Conservation (phyloP, 2,797 vertebrate genomes). For the Leptodactylus fallax region DNA sequence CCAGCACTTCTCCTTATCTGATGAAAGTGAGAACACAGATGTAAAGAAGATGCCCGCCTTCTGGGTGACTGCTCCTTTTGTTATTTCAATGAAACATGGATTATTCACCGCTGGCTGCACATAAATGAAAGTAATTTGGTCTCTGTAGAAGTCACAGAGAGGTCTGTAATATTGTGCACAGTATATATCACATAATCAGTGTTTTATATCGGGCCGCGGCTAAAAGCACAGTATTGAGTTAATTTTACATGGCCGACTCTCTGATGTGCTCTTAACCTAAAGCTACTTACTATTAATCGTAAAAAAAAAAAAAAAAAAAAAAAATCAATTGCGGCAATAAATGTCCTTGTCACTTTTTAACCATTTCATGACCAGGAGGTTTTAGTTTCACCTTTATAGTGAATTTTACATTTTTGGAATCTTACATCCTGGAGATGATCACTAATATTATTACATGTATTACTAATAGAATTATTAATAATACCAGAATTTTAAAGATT, state of each 20-base stretch:
- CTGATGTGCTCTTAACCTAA: conserved; percentile 38
- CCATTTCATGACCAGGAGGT: neutral
- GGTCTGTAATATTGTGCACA: conserved; percentile 37
- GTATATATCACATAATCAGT: conserved; percentile 30
- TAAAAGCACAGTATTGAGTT: conserved; percentile 44
- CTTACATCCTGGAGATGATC: too few species aligned
- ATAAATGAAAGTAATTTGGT: neutral
- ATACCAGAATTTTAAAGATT: too few species aligned
- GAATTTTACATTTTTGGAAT: neutral
- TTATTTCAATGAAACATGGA: conserved; percentile 41
- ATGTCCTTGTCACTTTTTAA: neutral
- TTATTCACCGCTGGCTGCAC: neutral
- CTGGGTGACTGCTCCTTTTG: conserved; percentile 43
- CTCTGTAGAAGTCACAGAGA: conserved; percentile 47
- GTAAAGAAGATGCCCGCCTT: conserved; percentile 52
- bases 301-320: neutral
- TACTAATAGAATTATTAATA: too few species aligned
- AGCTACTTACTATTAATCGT: neutral
- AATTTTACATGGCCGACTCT: neutral
- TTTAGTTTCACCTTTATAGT: neutral
- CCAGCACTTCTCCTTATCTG: conserved; percentile 5
- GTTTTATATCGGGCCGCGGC: neutral
- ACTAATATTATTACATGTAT: too few species aligned
- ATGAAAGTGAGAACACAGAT: conserved; percentile 53
- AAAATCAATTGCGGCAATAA: neutral